Conservation (phyloP, 2,797 vertebrate genomes). For the Myotis myotis region DNA sequence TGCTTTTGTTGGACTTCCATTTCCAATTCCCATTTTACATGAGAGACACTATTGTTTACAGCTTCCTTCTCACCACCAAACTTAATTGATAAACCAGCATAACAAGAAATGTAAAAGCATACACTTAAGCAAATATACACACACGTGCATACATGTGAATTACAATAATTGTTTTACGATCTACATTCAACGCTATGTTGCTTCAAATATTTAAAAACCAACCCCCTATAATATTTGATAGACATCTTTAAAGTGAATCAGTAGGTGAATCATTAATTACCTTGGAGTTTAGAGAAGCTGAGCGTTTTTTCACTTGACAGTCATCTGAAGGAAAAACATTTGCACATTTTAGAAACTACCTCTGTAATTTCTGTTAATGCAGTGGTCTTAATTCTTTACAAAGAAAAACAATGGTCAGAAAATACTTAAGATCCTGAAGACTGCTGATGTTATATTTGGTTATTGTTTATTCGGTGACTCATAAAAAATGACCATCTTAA, state of each 20-base stretch:
- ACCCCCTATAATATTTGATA: not conserved
- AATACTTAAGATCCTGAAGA: not conserved
- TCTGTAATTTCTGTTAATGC: not conserved
- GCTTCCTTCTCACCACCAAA: not conserved
- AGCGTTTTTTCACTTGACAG: constrained; percentile 81
- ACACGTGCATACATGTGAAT: not conserved
- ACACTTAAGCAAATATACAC: not conserved
- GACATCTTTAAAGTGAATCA: not conserved
- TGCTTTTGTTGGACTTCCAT: not conserved
- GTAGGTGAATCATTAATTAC: constrained; percentile 71
- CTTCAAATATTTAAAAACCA: not conserved
- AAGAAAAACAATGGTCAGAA: not conserved
- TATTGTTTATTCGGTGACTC: not conserved
- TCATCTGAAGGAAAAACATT: constrained; percentile 83
- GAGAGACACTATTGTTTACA: not conserved
- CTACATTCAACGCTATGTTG: not conserved
- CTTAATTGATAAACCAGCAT: not conserved
- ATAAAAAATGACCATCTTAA: not conserved
- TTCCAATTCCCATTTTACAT: not conserved
- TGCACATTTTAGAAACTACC: constrained; percentile 19
- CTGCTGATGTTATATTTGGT: not conserved
- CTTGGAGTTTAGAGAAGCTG: constrained; percentile 84
- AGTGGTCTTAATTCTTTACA: not conserved
- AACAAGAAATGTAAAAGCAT: not conserved
- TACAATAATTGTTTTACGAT: not conserved